Evolutionary conservation across 2,888 invertebrate genomes (phyloP).

Genomic region (Idaea aversata): DNA sequence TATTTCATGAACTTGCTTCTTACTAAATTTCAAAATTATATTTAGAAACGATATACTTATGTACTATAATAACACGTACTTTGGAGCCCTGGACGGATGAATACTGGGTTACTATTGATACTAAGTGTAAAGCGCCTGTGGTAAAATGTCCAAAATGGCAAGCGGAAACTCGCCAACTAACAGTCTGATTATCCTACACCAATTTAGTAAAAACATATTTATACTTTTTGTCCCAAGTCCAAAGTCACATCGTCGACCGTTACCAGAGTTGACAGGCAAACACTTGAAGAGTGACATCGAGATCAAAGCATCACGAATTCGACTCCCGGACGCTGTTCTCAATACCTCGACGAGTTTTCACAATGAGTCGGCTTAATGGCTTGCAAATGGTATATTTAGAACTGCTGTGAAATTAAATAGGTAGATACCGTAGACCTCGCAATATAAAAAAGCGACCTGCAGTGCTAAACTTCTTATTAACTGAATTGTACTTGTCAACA

Average conservation of each 20-base stretch:
- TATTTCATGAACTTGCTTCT: too few relatives aligned
- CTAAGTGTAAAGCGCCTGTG: too few relatives aligned
- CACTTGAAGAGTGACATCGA: constrained; percentile 49
- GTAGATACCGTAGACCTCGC: neutral
- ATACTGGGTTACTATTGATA: too few relatives aligned
- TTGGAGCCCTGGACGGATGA: too few relatives aligned
- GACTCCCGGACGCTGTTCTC: constrained; percentile 19
- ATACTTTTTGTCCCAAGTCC: neutral
- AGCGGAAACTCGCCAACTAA: too few relatives aligned
- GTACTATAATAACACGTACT: too few relatives aligned
- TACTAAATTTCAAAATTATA: too few relatives aligned
- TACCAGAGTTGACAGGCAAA: constrained; percentile 50
- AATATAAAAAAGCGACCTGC: neutral
- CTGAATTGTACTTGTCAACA: too few relatives aligned
- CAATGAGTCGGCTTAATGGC: neutral
- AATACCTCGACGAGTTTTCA: neutral
- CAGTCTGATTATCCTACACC: too few relatives aligned
- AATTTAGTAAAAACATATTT: neutral
- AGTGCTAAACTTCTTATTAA: too few relatives aligned
- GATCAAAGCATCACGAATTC: constrained; percentile 44
- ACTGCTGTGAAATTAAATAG: neutral
- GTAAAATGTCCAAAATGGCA: too few relatives aligned
- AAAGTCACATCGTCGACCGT: constrained; percentile 11
- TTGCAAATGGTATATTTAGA: neutral
- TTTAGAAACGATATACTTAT: too few relatives aligned